Base-by-base conservation (phyloP, 2,888 invertebrate species). In the Caenorhabditis becei region DNA sequence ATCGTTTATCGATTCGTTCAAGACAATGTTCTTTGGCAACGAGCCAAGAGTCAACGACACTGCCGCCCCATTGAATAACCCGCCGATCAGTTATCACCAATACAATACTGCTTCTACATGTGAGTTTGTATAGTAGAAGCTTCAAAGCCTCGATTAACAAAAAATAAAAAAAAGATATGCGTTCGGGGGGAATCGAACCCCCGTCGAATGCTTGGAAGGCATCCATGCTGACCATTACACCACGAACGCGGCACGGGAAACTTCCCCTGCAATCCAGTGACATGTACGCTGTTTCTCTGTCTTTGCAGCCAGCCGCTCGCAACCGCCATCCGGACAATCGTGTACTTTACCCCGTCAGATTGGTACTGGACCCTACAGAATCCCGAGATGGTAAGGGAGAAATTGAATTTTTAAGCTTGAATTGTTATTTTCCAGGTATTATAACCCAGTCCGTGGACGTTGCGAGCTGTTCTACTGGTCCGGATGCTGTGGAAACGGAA, bases 391-490 rank as follows among this genome's bases (percentile, higher is more conserved):
- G 91, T 86, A 37, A 37, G 26, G 26, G 11, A n/a, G 16, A 35
- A 28, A 62, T 26, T 2, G 35, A 20, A 1, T 18, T 54, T 32
- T 16, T 61, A 23, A 26, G 44, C 1, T 14, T 23, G 4, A 44
- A 16, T 26, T 20, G 7, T 23, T 2, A 49, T 16, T 44, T 28
- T 78, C 35, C 32, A 86, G 86, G 86, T 91, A 89, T 75, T 91
- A 87, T 81, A 91, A 91, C 81, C 86, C 90, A 14, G 85, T 83
- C 2, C 86, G 90, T 10, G 80, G 83, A 49, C 87, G 88, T 26
- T 91, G 91, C 77, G 91, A 91, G 72, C 84, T 91, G 23, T 91
- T 91, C 84, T 91, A 91, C 80, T 91, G 91, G 89, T 89, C 89
- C 7, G 91, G 91, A 26, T 91, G 91, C 79, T 91, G 89, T 77